phyloP scores from a whole-genome alignment of 2,797 vertebrate species.

The Danio tinwini region DNA sequence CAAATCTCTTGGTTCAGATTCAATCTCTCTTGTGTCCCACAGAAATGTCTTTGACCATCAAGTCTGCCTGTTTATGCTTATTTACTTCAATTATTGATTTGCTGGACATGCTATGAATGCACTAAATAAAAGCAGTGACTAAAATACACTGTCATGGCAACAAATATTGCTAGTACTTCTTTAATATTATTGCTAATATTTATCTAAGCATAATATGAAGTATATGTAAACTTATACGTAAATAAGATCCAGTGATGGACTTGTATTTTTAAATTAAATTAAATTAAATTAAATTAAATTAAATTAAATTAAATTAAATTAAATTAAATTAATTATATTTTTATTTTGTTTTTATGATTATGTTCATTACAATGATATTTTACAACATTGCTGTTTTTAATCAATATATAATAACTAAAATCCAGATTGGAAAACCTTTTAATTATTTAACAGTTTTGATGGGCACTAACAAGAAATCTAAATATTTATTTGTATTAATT shows the following conservation, averaged over 20 bases:
- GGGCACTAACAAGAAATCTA: too few species aligned
- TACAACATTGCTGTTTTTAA: too few species aligned
- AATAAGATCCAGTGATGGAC: background rate
- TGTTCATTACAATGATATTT: too few species aligned
- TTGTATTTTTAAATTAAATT: too few species aligned
- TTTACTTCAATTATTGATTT: conserved; percentile 5
- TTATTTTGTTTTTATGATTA: too few species aligned
- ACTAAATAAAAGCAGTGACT: conserved; percentile 6
- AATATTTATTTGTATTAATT: too few species aligned
- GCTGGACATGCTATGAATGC: background rate
- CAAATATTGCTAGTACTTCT: background rate
- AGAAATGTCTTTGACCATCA: background rate
- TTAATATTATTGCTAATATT: background rate
- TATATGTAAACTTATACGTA: background rate
- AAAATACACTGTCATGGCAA: background rate
- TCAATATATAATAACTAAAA: too few species aligned
- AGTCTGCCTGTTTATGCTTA: background rate
- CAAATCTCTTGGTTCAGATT: background rate
- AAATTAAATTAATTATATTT: too few species aligned
- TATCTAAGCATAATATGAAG: background rate
- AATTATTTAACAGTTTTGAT: too few species aligned
- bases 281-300: too few species aligned
- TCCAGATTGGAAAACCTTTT: too few species aligned
- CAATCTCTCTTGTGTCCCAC: background rate
- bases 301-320: too few species aligned